Evolutionary conservation across 1,140 invertebrate genomes (phyloP), one percentile per base, ranked within the genome.

Genomic region (Dendrolimus kikuchii): DNA sequence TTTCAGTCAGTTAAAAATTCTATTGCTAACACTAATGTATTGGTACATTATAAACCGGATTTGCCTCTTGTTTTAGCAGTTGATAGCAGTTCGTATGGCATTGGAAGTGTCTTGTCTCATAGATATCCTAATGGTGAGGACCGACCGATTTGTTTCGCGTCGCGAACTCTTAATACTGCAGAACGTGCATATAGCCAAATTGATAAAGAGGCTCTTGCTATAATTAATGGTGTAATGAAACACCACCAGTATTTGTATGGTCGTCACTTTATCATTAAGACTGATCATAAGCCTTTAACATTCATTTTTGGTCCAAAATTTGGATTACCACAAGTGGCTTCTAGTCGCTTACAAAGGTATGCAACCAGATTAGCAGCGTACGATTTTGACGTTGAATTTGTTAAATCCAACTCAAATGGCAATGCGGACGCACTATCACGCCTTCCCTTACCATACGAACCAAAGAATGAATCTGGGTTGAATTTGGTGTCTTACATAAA

Each of bases 291-390:
- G 23, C 23, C 23, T 23, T 23, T 23, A 23, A 23, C 23, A 23
- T 23, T 23, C 23, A 23, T 23, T 23, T 23, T 23, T 23, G 23
- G 23, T 23, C 23, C 23, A 23, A 23, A 23, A 23, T 23, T 23
- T 23, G 23, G 23, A 23, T 23, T 23, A 23, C 23, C 23, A 23
- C 23, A 23, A 23, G 23, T 23, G 23, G 23, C 23, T 23, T 23
- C 23, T 3, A 23, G 23, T 42, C 41, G 41, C 6, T n/a, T 42
- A 42, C 41, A 42, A 42, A 42, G 41, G 41, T 42, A 42, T n/a
- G 41, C 41, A n/a, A 42, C 41, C n/a, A 42, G 41, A 42, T 42
- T 42, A 42, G 41, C 41, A n/a, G 41, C 41, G n/a, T 42, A 42
- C n/a, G 41, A 42, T 42, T 42, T 42, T 42, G 6, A 42, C 6